Evolutionary conservation across 2,113 vertebrate genomes (phyloP).

Genomic region (Fulica atra): DNA sequence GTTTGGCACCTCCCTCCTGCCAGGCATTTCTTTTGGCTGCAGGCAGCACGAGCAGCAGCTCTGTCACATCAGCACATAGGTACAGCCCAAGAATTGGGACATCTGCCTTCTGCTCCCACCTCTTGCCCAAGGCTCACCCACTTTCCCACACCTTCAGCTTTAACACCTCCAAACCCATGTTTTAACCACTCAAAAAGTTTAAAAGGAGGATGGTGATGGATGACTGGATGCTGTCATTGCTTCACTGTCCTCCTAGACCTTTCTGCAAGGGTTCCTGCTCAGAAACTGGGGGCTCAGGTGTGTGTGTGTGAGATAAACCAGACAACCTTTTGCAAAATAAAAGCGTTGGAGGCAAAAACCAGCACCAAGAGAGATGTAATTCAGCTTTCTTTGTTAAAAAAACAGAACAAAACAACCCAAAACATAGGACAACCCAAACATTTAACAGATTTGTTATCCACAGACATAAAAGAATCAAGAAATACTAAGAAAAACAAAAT

Average conservation of each 20-base stretch:
- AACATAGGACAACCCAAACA: conserved; percentile 41
- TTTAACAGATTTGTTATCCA: conserved; percentile 66
- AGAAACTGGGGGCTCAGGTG: too few species aligned
- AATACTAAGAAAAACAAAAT: not conserved
- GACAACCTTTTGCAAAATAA: not conserved
- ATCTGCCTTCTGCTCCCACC: not conserved
- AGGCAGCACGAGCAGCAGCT: not conserved
- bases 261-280: not conserved
- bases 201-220: not conserved
- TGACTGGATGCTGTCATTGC: not conserved
- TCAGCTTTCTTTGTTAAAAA: conserved; percentile 69
- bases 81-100: not conserved
- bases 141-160: not conserved
- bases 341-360: not conserved
- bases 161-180: not conserved
- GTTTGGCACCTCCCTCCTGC: not conserved
- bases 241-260: not conserved
- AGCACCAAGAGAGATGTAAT: conserved; percentile 10
- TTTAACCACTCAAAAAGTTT: too few species aligned
- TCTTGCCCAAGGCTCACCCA: not conserved
- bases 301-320: not conserved
- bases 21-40: not conserved
- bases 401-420: conserved; percentile 22
- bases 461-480: conserved; percentile 38
- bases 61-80: fast-evolving